Base-by-base conservation (phyloP, 2,113 vertebrate species). In the Nothocercus julius region DNA sequence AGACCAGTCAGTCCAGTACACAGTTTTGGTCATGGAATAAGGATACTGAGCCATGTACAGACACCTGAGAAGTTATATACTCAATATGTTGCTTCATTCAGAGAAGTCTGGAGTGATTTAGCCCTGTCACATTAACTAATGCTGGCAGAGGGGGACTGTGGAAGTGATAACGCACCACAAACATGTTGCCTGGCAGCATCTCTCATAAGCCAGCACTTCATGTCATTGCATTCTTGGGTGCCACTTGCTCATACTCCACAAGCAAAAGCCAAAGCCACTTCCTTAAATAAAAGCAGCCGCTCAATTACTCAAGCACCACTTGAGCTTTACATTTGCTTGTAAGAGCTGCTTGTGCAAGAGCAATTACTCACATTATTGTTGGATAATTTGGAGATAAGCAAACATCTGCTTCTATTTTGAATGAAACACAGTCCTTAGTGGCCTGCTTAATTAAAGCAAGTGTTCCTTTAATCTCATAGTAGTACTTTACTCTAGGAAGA, bases 31-130 rank as follows among this genome's bases (percentile, higher is more conserved):
- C 2, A 68, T 11, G 4, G 9, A 12, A 24, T 7, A 5, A 1
- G 11, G 25, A 3, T 2, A 2, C 6, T 0, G 42, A 36, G 17
- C 16, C 38, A 0, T 1, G 0, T 3, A 19, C 3, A 19, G 15
- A 2, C 51, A 16, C 2, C 8, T 1, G 7, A 7, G 5, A 32
- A 16, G 22, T 4, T 7, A 13, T 13, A 27, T 16, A 27, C 11
- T 58, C 2, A 2, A 4, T 0, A 5, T 2, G 1, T 0, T 58
- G 30, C 28, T 3, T 24, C 1, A 4, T 1, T 4, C 15, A 17
- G 1, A 8, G 49, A 56, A 4, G 42, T 34, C 45, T 38, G 24
- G 24, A 47, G 10, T 2, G 6, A 53, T 72, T 1, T 3, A 3
- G 54, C 19, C 10, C 74, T 0, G 3, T 5, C 45, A 5, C 32